Evolutionary conservation across 2,113 vertebrate genomes (phyloP), one percentile per base, ranked within the genome.

Genomic region (Chaetodon trifascialis): DNA sequence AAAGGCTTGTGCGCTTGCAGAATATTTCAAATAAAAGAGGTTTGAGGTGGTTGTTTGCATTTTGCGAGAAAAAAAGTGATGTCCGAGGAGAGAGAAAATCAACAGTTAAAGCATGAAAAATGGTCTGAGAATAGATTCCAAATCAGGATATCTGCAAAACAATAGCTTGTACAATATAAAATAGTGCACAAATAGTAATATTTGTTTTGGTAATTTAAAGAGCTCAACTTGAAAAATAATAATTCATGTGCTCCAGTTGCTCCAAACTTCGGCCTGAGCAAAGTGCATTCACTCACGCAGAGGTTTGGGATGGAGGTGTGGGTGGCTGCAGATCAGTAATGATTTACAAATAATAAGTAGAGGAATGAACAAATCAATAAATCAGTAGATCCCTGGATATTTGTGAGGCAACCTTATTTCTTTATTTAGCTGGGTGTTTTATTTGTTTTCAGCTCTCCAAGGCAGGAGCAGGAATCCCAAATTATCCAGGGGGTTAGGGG

Each of bases 401-500:
- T 91, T 91, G 81, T 36, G 79, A 88, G 80, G 85, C 88, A 89
- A 89, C 77, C 88, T 90, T 93, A 88, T 94, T 94, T 93, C 88
- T 94, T 91, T 87, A 93, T 95, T 94, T 93, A 89, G 92, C 89
- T 69, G 85, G 80, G 77, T 85, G 83, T 90, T 93, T 93, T 95
- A 94, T 95, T 95, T 95, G 92, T 94, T 94, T 94, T 95, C 88
- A 86, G 88, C 89, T 95, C 90, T 94, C 86, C 90, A 76, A 94
- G 91, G 92, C 93, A 91, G 92, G 88, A 92, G 90, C 85, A 93
- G 88, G 94, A 96, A 96, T 96, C 95, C 94, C 92, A 95, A 96
- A 95, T 95, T 95, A 95, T 95, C 94, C 92, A 90, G 91, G 90
- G 95, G 95, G 94, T 95, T 95, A 95, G 70, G 91, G 93, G 92